phyloP scores from a whole-genome alignment of 1,140 invertebrate species.

The Eumaeus atala region DNA sequence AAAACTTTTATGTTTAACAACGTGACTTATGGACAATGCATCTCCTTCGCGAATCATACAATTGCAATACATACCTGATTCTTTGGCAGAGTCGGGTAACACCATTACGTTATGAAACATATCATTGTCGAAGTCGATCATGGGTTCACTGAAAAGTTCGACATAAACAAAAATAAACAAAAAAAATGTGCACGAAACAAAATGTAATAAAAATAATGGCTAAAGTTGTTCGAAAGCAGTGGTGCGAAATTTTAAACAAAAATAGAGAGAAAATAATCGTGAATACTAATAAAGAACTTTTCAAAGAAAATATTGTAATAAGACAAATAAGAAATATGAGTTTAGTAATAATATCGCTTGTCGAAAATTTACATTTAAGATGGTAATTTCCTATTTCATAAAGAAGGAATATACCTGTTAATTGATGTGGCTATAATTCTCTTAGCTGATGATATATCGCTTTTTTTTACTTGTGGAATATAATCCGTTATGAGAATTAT shows the following conservation, averaged over 20 bases:
- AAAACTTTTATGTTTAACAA: neutral
- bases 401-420: too few species aligned
- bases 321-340: too few species aligned
- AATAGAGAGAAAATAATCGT: neutral
- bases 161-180: constrained; percentile 28
- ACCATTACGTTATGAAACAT: constrained; percentile 57
- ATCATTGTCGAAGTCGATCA: constrained; percentile 64
- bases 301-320: too few species aligned
- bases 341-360: too few species aligned
- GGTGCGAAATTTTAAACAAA: neutral
- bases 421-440: too few species aligned
- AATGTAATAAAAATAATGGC: constrained; percentile 12
- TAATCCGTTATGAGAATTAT: too few species aligned
- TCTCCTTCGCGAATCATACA: constrained; percentile 19
- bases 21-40: constrained; percentile 1
- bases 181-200: constrained; percentile 17
- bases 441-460: too few species aligned
- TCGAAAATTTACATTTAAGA: too few species aligned
- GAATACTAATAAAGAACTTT: neutral
- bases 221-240: neutral
- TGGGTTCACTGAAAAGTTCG: constrained; percentile 50
- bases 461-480: too few species aligned
- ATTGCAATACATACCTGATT: constrained; percentile 43
- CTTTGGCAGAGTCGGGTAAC: constrained; percentile 56
- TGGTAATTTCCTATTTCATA: too few species aligned